Conservation (phyloP, 2,113 vertebrate species). For the Neogobius melanostomus region DNA sequence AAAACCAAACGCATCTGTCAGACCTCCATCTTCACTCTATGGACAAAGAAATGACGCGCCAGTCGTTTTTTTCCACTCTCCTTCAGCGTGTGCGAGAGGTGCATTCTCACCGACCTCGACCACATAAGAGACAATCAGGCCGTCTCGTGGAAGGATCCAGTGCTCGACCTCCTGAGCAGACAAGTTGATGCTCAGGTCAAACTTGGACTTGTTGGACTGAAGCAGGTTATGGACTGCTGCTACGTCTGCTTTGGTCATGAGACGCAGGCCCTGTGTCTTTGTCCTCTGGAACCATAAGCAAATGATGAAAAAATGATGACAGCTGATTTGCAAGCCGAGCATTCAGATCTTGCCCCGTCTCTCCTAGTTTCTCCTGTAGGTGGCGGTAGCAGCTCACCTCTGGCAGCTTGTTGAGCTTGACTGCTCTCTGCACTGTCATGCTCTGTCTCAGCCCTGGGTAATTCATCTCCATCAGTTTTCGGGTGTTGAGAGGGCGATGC, state of each 20-base stretch:
- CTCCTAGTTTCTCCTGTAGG: conserved; percentile 12
- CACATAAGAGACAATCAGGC: conserved; percentile 91
- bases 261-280: conserved; percentile 83
- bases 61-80: not conserved
- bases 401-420: conserved; percentile 90
- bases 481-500: conserved; percentile 90
- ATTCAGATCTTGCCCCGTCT: not conserved
- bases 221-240: conserved; percentile 79
- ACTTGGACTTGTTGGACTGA: conserved; percentile 79
- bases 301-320: not conserved
- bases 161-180: conserved; percentile 86
- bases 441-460: conserved; percentile 87
- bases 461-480: conserved; percentile 91
- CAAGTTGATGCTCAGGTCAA: conserved; percentile 82
- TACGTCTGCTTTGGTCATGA: conserved; percentile 84
- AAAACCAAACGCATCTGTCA: conserved; percentile 94
- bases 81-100: not conserved
- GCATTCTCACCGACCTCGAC: conserved; percentile 84
- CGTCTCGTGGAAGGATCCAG: conserved; percentile 89
- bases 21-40: conserved; percentile 78
- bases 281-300: conserved; percentile 60
- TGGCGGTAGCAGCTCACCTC: conserved; percentile 80
- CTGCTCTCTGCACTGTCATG: conserved; percentile 89
- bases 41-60: not conserved
- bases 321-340: not conserved